These are phyloP conservation scores for Sinocyclocheilus maitianheensis DNA, from an alignment of 2,113 vertebrate genomes.

Conservation along the genomic window DNA sequence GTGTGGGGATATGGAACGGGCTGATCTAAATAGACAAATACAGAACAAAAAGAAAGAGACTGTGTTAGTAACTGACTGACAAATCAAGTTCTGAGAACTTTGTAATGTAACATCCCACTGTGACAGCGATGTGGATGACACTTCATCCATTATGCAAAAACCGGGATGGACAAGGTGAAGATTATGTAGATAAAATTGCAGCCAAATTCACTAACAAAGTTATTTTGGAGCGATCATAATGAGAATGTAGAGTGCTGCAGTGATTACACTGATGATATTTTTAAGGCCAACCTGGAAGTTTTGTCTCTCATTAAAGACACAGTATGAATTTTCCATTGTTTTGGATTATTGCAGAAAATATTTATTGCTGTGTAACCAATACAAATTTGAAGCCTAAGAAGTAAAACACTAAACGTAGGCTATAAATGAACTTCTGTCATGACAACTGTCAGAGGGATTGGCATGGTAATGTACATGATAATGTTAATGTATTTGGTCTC, in stretches of 20 bases:
- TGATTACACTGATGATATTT: not conserved
- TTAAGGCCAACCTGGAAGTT: not conserved
- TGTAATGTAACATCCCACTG: not conserved
- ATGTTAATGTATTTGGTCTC: too few relatives aligned
- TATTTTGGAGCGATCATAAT: not conserved
- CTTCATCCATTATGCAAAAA: not conserved
- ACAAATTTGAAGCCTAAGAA: not conserved
- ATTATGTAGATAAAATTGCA: not conserved
- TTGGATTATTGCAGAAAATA: not conserved
- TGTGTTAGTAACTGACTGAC: too few relatives aligned
- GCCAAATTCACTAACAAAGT: not conserved
- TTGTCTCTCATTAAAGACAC: not conserved
- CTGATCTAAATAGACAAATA: conserved; percentile 68
- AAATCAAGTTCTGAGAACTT: not conserved
- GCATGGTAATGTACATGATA: too few relatives aligned
- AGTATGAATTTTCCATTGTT: not conserved
- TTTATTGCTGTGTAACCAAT: not conserved
- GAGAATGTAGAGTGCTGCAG: not conserved
- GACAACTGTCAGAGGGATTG: too few relatives aligned
- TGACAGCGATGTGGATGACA: not conserved
- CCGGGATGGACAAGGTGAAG: not conserved
- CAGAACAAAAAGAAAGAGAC: not conserved
- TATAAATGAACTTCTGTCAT: too few relatives aligned
- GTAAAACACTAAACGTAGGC: not conserved
- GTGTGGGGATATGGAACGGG: conserved; percentile 80